phyloP scores from a whole-genome alignment of 2,888 invertebrate species.

The Drosophila borealis region DNA sequence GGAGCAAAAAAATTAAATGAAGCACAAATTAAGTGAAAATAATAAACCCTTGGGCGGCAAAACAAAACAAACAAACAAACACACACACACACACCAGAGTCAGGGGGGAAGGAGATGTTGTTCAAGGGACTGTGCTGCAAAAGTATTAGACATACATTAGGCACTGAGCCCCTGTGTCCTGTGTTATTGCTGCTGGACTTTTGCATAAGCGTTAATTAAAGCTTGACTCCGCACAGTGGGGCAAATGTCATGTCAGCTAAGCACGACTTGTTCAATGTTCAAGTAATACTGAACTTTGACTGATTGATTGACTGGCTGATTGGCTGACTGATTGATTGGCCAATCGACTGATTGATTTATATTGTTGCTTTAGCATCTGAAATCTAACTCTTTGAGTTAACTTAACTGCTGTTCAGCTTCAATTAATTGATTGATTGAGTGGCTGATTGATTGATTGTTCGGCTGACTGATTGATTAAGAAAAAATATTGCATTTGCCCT shows the following conservation, averaged over 20 bases:
- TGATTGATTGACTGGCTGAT: background rate
- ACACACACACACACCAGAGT: slow-evolving; percentile 14
- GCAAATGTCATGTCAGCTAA: background rate
- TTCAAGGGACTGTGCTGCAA: background rate
- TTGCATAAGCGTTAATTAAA: slow-evolving; percentile 49
- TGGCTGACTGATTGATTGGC: background rate
- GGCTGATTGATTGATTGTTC: too few relatives aligned
- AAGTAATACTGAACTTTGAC: background rate
- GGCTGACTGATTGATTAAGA: too few relatives aligned
- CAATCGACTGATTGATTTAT: too few relatives aligned
- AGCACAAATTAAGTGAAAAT: slow-evolving; percentile 77
- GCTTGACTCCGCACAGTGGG: slow-evolving; percentile 39
- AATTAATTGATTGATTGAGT: too few relatives aligned
- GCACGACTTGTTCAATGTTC: too few relatives aligned
- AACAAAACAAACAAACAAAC: slow-evolving; percentile 16
- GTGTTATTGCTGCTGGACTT: slow-evolving; percentile 4
- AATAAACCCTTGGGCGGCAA: slow-evolving; percentile 64
- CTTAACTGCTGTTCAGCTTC: too few relatives aligned
- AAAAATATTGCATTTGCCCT: too few relatives aligned
- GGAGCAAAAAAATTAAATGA: slow-evolving; percentile 45
- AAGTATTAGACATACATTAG: slow-evolving; percentile 20
- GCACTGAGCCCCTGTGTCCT: background rate
- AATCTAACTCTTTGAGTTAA: too few relatives aligned
- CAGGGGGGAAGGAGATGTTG: too few relatives aligned
- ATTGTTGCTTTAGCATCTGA: too few relatives aligned